Evolutionary conservation across 1,140 invertebrate species (phyloP).

Genomic region (Chironomus tepperi): DNA sequence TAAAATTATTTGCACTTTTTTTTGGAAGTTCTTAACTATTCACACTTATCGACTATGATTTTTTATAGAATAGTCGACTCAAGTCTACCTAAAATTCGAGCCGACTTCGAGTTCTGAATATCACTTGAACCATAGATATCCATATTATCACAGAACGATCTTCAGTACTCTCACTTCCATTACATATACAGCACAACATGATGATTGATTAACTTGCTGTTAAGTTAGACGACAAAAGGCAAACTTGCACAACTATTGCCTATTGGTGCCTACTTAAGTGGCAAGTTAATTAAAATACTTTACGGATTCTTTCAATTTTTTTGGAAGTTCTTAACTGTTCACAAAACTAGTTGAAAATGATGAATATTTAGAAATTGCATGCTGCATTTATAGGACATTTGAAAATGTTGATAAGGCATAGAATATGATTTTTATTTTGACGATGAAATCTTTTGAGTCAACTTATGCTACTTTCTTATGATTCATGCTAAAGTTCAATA

Average conservation of each 20-base stretch:
- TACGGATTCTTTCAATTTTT: not conserved
- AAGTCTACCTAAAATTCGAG: too few relatives aligned
- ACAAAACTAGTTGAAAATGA: not conserved
- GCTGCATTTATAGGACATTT: constrained; percentile 12
- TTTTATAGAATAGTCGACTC: too few relatives aligned
- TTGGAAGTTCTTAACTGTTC: not conserved
- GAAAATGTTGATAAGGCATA: not conserved
- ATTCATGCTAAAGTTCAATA: constrained; percentile 12
- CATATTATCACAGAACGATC: too few relatives aligned
- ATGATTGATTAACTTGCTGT: not conserved
- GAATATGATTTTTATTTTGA: not conserved
- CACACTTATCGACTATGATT: too few relatives aligned
- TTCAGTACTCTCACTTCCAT: too few relatives aligned
- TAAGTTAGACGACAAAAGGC: not conserved
- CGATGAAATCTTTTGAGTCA: not conserved
- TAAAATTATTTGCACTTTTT: not conserved
- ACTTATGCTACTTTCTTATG: not conserved
- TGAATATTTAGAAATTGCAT: not conserved
- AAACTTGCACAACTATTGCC: not conserved
- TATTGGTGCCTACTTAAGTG: not conserved
- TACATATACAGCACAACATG: not conserved
- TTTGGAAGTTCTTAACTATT: not conserved
- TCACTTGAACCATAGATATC: too few relatives aligned
- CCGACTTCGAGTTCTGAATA: too few relatives aligned
- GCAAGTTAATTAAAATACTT: not conserved